Conservation (phyloP, 2,888 invertebrate genomes). For the Cataglyphis rosenhaueri region DNA sequence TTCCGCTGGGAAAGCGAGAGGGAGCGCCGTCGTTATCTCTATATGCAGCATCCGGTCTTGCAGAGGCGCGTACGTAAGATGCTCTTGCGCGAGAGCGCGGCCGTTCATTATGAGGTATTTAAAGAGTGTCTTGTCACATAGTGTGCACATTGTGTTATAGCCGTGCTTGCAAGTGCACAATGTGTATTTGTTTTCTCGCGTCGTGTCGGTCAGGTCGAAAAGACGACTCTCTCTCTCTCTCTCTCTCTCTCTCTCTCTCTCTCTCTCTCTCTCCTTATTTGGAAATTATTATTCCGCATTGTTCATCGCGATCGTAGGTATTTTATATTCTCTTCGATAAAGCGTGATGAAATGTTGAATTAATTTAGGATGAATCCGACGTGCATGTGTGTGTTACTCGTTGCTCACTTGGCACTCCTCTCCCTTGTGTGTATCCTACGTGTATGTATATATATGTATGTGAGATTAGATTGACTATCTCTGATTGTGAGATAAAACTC, state of each 20-base stretch:
- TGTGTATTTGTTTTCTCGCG: slow-evolving; percentile 1
- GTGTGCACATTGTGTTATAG: slow-evolving; percentile 45
- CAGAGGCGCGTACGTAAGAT: slow-evolving; percentile 53
- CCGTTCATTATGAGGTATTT: slow-evolving; percentile 48
- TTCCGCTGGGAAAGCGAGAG: slow-evolving; percentile 15
- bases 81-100: slow-evolving; percentile 37
- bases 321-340: neutral
- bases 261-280: neutral
- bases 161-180: slow-evolving; percentile 47
- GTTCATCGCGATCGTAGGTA: neutral
- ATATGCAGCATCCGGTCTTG: slow-evolving; percentile 36
- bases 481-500: neutral
- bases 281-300: slow-evolving; percentile 13
- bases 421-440: neutral
- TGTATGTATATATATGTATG: neutral
- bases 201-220: slow-evolving; percentile 6
- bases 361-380: neutral
- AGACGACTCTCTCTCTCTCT: neutral
- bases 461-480: neutral
- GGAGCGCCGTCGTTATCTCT: slow-evolving; percentile 3
- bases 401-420: neutral
- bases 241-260: too few relatives aligned
- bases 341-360: neutral
- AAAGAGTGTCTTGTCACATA: slow-evolving; percentile 42
- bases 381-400: neutral